Evolutionary conservation across 2,888 invertebrate species (phyloP).

Genomic region (Drosophila macrospina): DNA sequence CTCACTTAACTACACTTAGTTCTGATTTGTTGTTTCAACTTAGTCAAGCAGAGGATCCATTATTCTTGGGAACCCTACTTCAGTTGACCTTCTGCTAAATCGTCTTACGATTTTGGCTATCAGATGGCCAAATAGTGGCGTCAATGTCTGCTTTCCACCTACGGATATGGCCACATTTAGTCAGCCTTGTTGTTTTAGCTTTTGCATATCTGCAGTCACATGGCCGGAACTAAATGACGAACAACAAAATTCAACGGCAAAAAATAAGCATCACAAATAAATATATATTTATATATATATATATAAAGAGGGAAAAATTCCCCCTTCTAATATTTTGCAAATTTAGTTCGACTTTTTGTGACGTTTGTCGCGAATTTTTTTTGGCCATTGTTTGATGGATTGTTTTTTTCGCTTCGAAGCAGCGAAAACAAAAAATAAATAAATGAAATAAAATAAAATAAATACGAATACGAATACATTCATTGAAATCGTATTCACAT

Average conservation of each 20-base stretch:
- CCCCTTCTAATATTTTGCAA: slow-evolving; percentile 20
- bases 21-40: not conserved
- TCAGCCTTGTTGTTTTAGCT: slow-evolving; percentile 40
- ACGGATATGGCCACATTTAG: slow-evolving; percentile 49
- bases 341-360: slow-evolving; percentile 47
- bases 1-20: not conserved
- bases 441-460: too few species aligned
- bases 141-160: slow-evolving; percentile 30
- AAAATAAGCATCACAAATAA: slow-evolving; percentile 2
- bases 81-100: slow-evolving; percentile 18
- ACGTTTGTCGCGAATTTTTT: slow-evolving; percentile 64
- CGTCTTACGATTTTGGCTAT: slow-evolving; percentile 8
- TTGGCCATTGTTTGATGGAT: slow-evolving; percentile 51
- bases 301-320: slow-evolving; percentile 22
- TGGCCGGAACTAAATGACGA: slow-evolving; percentile 51
- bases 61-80: not conserved
- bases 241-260: slow-evolving; percentile 9
- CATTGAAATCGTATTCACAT: slow-evolving; percentile 56
- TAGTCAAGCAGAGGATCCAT: not conserved
- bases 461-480: slow-evolving; percentile 19
- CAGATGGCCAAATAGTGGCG: slow-evolving; percentile 30
- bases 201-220: slow-evolving; percentile 50
- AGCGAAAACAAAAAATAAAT: not conserved
- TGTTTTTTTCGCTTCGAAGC: slow-evolving; percentile 20
- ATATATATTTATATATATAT: not conserved